Evolutionary conservation across 37 sponge, comb jelly and placozoan genomes (phyloP), one percentile per base, ranked within the genome.

Genomic region (Lycopodina hypogea): DNA sequence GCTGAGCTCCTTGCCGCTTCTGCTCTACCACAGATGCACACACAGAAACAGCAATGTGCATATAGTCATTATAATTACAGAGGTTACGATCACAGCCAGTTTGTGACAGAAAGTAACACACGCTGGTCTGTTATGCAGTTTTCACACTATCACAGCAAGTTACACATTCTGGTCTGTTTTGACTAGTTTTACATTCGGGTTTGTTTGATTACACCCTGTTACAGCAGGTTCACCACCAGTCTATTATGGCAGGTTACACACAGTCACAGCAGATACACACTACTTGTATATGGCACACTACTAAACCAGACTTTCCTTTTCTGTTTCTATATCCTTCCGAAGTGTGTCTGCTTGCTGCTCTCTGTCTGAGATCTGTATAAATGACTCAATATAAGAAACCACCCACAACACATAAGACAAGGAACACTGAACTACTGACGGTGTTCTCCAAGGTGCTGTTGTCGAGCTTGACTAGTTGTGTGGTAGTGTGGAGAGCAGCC

Each of bases 1-100:
- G 50, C 72, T 84, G 84, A 8, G 77, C 78, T 37, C 60, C 68
- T 23, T 70, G 70, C 9, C 71, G 68, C 51, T 77, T 77, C 78
- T 77, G 62, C 40, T n/a, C 26, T 7, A 0, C 41, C 40, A 70
- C 42, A 70, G 7, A 33, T 74, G 74, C n/a, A 51, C 33, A 35
- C 32, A 24, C 12, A 42, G 74, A 35, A n/a, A 9, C 3, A 14
- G 51, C 40, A 35, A 28, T 24, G 9, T 40, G 41, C 1, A 9
- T 2, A 17, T 17, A 6, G 14, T 35, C 22, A 9, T 26, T 22
- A 70, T 70, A 18, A 38, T 68, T 33, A 33, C 34, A 62, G 29
- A 26, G 23, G 26, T n/a, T n/a, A n/a, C n/a, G n/a, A 53, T 53
- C 55, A 19, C 12, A 53, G 55, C 55, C 17, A 53, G 12, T 53